A percentile compares a stretch with the other conserved stretches of the same genome.
Conservation (phyloP, 2,797 vertebrate genomes). For the Bucorvus abyssinicus region DNA sequence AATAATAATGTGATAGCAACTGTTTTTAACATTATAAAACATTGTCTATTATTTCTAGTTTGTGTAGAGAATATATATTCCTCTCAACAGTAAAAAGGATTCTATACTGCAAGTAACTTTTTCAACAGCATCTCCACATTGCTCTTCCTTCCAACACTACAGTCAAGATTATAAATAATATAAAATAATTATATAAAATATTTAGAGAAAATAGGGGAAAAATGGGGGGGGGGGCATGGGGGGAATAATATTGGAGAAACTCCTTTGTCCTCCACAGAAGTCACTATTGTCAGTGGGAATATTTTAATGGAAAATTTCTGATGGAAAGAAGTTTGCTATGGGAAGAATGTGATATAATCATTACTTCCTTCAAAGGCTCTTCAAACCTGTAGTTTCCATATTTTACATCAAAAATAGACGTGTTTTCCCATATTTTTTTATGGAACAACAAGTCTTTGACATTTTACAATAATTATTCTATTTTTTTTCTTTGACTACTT, state of each 20-base stretch:
- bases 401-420: background rate
- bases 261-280: background rate
- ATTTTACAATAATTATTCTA: background rate
- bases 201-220: background rate
- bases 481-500: background rate
- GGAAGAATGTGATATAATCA: background rate
- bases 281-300: background rate
- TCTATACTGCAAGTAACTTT: background rate
- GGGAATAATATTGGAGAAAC: background rate
- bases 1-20: background rate
- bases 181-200: background rate
- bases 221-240: no score
- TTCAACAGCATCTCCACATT: background rate
- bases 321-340: background rate
- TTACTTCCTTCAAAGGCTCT: background rate
- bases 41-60: background rate
- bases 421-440: background rate
- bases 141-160: background rate
- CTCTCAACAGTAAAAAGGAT: background rate
- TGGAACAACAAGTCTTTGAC: background rate
- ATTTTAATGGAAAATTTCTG: background rate
- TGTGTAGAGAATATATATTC: background rate
- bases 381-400: background rate
- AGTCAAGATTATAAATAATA: background rate
- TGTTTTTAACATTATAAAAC: background rate